A percentile compares a stretch with the other conserved stretches of the same genome.
Evolutionary conservation across 2,888 invertebrate species (phyloP).

Genomic region (Drosophila meridiana): DNA sequence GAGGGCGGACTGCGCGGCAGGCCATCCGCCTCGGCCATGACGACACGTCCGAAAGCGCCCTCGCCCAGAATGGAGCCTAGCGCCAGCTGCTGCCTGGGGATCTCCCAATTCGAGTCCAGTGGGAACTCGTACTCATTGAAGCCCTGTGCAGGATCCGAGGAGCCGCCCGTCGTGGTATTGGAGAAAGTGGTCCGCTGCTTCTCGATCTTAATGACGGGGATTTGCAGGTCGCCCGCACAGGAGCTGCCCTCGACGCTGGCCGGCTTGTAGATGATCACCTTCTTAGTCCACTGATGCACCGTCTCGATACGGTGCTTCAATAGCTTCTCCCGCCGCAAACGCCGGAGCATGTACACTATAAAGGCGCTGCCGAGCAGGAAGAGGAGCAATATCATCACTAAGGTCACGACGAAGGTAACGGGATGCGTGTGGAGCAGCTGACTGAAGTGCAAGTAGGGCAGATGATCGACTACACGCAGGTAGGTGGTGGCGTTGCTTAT

Average conservation of each 20-base stretch:
- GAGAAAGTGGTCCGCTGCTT: constrained; percentile 91
- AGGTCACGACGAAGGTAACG: constrained; percentile 87
- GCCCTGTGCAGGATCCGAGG: constrained; percentile 87
- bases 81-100: constrained; percentile 91
- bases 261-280: constrained; percentile 94
- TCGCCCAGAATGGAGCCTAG: constrained; percentile 96
- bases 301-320: constrained; percentile 93
- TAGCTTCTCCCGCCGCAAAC: constrained; percentile 91
- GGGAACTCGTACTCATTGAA: constrained; percentile 98
- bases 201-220: constrained; percentile 96
- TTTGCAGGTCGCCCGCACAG: constrained; percentile 83
- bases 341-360: constrained; percentile 89
- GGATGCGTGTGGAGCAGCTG: constrained; percentile 85
- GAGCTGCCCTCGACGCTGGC: constrained; percentile 84
- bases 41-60: constrained; percentile 99
- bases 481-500: constrained; percentile 92
- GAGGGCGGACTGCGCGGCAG: constrained; percentile 60
- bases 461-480: constrained; percentile 89
- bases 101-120: constrained; percentile 97
- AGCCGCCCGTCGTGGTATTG: constrained; percentile 86
- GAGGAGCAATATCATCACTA: constrained; percentile 86
- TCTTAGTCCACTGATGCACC: constrained; percentile 95
- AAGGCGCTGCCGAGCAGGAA: constrained; percentile 84
- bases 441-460: constrained; percentile 64
- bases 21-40: constrained; percentile 92